A percentile compares a stretch with the other conserved stretches of the same genome.
Evolutionary conservation across 2,888 invertebrate species (phyloP).

Genomic region (Philopedon plagiatum): DNA sequence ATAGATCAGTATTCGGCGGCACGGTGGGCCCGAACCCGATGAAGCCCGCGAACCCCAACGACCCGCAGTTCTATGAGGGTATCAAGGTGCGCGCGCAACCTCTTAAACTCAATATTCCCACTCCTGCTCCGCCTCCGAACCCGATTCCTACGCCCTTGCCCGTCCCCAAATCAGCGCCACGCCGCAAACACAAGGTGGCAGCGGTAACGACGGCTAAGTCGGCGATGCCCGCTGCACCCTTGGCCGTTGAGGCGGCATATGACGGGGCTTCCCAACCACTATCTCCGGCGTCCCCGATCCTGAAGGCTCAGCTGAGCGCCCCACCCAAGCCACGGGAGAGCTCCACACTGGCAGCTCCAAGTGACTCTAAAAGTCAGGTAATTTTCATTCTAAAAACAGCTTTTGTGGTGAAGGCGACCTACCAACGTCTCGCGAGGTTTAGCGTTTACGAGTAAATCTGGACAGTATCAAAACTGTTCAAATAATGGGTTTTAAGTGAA

Average conservation of each 20-base stretch:
- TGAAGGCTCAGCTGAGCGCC: constrained; percentile 87
- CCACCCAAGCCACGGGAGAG: constrained; percentile 71
- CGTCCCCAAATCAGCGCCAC: constrained; percentile 20
- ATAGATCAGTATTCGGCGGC: constrained; percentile 85
- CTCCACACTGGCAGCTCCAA: constrained; percentile 63
- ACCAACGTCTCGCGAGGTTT: not conserved
- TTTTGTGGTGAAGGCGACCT: constrained; percentile 19
- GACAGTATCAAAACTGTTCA: not conserved
- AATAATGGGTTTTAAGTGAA: not conserved
- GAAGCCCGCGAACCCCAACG: constrained; percentile 71
- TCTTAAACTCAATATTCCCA: constrained; percentile 69
- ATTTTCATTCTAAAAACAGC: constrained; percentile 53
- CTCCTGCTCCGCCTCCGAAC: constrained; percentile 53
- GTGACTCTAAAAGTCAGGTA: constrained; percentile 74
- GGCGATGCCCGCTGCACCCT: constrained; percentile 28
- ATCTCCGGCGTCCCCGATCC: constrained; percentile 83
- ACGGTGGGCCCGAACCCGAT: constrained; percentile 85
- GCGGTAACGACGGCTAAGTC: constrained; percentile 28
- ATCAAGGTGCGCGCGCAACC: constrained; percentile 77
- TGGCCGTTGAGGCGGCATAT: constrained; percentile 56
- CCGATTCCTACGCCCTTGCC: constrained; percentile 15
- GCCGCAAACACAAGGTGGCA: constrained; percentile 40
- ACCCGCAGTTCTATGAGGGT: constrained; percentile 79
- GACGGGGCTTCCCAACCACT: constrained; percentile 47
- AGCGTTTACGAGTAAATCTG: too few species aligned